Conservation (phyloP, 2,113 vertebrate genomes). For the Herpetotheres cachinnans region DNA sequence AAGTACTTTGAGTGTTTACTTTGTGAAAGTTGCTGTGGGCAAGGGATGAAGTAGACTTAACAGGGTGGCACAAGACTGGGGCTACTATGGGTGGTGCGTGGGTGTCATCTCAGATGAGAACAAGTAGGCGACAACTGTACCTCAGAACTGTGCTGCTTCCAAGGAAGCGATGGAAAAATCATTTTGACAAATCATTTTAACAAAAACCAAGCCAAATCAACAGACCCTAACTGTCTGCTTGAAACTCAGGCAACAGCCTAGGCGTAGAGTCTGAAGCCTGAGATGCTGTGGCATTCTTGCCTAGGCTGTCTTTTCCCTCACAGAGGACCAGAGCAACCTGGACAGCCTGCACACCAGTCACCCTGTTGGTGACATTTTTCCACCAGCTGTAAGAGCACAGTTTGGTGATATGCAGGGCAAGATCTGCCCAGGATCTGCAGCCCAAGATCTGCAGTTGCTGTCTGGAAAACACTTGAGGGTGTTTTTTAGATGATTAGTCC, state of each 20-base stretch:
- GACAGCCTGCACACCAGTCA: not conserved
- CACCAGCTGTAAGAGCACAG: not conserved
- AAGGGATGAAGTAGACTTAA: not conserved
- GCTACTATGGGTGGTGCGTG: not conserved
- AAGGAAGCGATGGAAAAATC: not conserved
- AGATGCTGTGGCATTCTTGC: not conserved
- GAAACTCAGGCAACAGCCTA: not conserved
- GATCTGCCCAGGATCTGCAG: not conserved
- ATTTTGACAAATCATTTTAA: not conserved
- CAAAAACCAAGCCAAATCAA: not conserved
- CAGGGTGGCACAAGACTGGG: not conserved
- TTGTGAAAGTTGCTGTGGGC: not conserved
- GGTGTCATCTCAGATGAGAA: not conserved
- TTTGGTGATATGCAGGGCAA: not conserved
- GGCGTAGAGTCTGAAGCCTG: not conserved
- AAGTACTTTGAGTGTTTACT: slow-evolving; percentile 3
- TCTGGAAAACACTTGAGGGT: not conserved
- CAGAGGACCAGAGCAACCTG: not conserved
- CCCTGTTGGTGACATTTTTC: not conserved
- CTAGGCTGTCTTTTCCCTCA: not conserved
- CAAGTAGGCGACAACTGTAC: not conserved
- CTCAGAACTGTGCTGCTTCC: not conserved
- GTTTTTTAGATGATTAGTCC: not conserved
- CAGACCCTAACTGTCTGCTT: not conserved
- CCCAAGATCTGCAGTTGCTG: not conserved